A percentile compares a stretch with the other conserved stretches of the same genome.
phyloP scores from a whole-genome alignment of 1,140 invertebrate genomes.

The Neuroterus valhalla region DNA sequence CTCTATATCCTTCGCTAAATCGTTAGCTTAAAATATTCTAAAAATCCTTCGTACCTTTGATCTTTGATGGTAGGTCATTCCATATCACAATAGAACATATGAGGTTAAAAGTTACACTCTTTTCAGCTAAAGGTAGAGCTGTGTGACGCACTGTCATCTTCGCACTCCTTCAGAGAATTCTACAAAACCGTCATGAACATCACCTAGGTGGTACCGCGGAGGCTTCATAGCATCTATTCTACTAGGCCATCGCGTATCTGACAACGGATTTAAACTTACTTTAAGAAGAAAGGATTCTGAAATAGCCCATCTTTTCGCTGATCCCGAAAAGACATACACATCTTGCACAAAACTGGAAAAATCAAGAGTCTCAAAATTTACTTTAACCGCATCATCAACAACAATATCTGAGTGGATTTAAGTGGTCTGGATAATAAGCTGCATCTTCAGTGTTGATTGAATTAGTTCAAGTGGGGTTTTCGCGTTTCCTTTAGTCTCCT shows the following conservation, averaged over 20 bases:
- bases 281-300: conserved; percentile 36
- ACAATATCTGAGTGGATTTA: too few relatives aligned
- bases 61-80: conserved; percentile 31
- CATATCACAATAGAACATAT: conserved; percentile 41
- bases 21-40: neutral
- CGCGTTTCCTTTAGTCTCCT: too few relatives aligned
- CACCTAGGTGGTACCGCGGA: conserved; percentile 36
- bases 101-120: conserved; percentile 44
- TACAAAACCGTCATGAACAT: conserved; percentile 42
- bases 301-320: conserved; percentile 53
- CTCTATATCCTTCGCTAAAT: conserved; percentile 29
- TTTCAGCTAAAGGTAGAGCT: conserved; percentile 36
- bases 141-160: conserved; percentile 36
- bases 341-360: conserved; percentile 56
- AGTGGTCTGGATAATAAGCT: too few relatives aligned
- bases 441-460: too few relatives aligned
- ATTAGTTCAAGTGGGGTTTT: too few relatives aligned
- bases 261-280: conserved; percentile 44
- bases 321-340: conserved; percentile 58
- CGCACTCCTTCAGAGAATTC: conserved; percentile 14
- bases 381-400: conserved; percentile 51
- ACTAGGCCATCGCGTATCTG: conserved; percentile 44
- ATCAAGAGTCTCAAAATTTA: conserved; percentile 34
- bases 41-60: too few relatives aligned
- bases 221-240: conserved; percentile 42